Evolutionary conservation across 2,113 vertebrate genomes (phyloP).

Genomic region (human (Homo sapiens)): GRCh38 chrX:18188501-18189000

Average conservation of each 20-base stretch:
- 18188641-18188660: not conserved
- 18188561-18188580: no score
- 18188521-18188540: no score
- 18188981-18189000: no score
- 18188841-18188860: not conserved
- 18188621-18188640: not conserved
- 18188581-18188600: no score
- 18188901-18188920: no score
- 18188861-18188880: not conserved
- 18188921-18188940: no score
- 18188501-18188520: no score
- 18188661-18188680: not conserved
- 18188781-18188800: not conserved
- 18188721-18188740: not conserved
- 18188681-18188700: conserved; percentile 2
- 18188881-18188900: not conserved
- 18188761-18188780: not conserved
- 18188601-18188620: no score
- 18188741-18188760: not conserved
- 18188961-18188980: no score
- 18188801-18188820: not conserved
- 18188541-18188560: no score
- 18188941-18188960: no score
- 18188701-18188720: not conserved
- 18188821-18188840: not conserved